Base-by-base conservation (phyloP, 2,888 invertebrate species). In the Drosophila neutralis region DNA sequence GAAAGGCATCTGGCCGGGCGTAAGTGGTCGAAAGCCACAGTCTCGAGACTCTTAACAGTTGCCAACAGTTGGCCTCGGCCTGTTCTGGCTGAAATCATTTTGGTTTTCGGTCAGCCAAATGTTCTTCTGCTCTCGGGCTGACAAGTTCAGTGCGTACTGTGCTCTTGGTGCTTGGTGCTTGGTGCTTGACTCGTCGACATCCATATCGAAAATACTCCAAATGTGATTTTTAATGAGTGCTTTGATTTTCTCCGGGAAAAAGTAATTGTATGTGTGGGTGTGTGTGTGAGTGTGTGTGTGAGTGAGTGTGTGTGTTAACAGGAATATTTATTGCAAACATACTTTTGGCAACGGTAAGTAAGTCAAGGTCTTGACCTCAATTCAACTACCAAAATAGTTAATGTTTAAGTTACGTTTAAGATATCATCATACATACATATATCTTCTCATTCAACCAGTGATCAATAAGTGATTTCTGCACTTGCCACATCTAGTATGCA, bases 91-190 rank as follows among this genome's bases (percentile, higher is more conserved):
- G 53, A 56, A 52, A 58, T 59, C 45, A 58, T 57, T 67, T 13
- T 35, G 29, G 29, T 53, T 59, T 49, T 64, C 42, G 69, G 45
- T n/a, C 73, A 45, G 60, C 81, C 86, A 87, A 87, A 87, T 86
- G 88, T 88, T 87, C 86, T 83, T 78, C 74, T 78, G 80, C 86
- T 79, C 71, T 88, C 76, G 83, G 80, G 77, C 80, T 66, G 86
- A 78, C 83, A 83, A 79, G 87, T 87, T 86, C 82, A 76, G 63
- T 64, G 76, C 36, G 54, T 54, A 15, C 27, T 4, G 24, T 33
- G 33, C 49, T 49, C 48, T 27, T 31, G 29, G 10, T 51, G 49
- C n/a, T n/a, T 51, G n/a, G 10, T 49, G 49, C n/a, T n/a, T 27
- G 18, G 24, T 24, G n/a, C 45, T 45, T 24, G 7, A 24, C 38